Evolutionary conservation across 2,797 vertebrate genomes (phyloP).

Genomic region (Gambelia wislizenii): DNA sequence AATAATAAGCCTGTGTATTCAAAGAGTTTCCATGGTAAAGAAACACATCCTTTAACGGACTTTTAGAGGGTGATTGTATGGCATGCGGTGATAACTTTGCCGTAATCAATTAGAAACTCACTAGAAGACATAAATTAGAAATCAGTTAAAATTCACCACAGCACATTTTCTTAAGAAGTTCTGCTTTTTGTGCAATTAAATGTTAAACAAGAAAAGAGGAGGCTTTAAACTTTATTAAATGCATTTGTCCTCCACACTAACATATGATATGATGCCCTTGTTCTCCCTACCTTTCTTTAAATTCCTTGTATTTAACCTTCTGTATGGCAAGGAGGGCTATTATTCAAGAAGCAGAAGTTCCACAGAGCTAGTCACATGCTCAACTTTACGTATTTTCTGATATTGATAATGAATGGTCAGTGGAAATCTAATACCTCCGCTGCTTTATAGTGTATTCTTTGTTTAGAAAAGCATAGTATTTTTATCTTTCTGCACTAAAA

Average conservation of each 20-base stretch:
- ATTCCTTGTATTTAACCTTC: neutral
- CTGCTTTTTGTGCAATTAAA: neutral
- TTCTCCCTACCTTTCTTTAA: neutral
- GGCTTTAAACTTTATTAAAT: neutral
- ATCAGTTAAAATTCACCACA: neutral
- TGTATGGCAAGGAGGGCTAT: neutral
- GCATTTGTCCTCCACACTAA: neutral
- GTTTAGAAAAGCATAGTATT: neutral
- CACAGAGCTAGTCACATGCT: neutral
- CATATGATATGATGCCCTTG: neutral
- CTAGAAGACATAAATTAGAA: neutral
- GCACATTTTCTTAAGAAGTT: neutral
- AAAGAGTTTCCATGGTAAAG: neutral
- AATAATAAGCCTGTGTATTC: neutral
- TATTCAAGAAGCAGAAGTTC: neutral
- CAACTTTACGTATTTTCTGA: too few species aligned
- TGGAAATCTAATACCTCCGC: neutral
- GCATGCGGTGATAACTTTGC: neutral
- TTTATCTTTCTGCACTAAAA: neutral
- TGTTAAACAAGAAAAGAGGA: neutral
- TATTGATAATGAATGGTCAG: neutral
- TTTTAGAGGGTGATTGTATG: neutral
- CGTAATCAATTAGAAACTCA: neutral
- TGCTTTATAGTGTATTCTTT: neutral
- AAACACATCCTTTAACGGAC: neutral